phyloP scores from a whole-genome alignment of 2,113 vertebrate species.

The Bambusicola thoracicus region DNA sequence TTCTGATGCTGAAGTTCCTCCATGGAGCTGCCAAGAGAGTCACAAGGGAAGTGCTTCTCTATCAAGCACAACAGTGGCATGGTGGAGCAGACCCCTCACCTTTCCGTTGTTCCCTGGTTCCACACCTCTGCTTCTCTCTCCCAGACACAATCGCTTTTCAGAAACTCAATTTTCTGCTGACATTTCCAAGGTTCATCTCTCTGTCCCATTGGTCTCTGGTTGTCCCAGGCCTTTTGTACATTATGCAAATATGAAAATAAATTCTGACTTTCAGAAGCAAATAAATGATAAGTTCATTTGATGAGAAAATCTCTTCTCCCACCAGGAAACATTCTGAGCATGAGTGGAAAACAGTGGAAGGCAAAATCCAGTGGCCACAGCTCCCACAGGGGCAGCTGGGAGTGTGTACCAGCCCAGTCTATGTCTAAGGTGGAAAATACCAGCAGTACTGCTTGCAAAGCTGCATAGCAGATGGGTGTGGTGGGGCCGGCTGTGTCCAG shows the following conservation, averaged over 20 bases:
- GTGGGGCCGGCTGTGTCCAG: not conserved
- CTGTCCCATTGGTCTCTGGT: not conserved
- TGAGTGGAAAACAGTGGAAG: not conserved
- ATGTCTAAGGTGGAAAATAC: too few relatives aligned
- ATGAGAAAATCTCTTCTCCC: not conserved
- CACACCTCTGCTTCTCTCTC: not conserved
- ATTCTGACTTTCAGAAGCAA: not conserved
- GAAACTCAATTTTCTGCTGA: not conserved
- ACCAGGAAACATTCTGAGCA: not conserved
- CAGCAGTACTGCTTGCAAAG: too few relatives aligned
- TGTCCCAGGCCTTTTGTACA: not conserved
- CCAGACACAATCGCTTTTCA: rapidly evolving
- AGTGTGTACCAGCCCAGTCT: not conserved
- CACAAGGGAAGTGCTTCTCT: not conserved
- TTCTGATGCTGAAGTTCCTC: not conserved
- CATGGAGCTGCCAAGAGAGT: not conserved
- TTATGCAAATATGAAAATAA: not conserved
- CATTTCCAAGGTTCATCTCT: not conserved
- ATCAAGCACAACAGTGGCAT: not conserved
- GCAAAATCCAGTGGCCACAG: not conserved
- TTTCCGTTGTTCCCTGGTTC: not conserved
- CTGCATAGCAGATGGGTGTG: too few relatives aligned
- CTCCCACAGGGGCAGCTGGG: not conserved
- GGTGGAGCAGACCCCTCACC: not conserved
- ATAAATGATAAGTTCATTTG: not conserved